Percentiles rank a stretch among this genome's conserved stretches.
Evolutionary conservation across 2,797 vertebrate species (phyloP).

Genomic region (Anguilla pacifica): DNA sequence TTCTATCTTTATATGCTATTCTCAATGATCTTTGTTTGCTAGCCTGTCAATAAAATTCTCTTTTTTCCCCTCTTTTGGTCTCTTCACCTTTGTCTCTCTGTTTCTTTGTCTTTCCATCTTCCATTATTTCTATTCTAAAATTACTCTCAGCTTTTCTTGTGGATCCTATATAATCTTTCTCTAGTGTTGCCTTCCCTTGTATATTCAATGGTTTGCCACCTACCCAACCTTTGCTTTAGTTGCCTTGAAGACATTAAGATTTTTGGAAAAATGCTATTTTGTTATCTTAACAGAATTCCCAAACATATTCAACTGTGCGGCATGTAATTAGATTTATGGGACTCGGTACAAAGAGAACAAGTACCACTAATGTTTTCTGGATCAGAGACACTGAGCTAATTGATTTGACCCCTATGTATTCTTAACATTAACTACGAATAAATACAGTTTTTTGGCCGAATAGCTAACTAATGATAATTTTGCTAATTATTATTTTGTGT

Average conservation of each 20-base stretch:
- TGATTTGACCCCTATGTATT: background rate
- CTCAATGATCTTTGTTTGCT: conserved; percentile 17
- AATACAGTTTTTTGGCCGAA: background rate
- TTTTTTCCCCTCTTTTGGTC: conserved; percentile 13
- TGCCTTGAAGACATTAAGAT: background rate
- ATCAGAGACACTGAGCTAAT: background rate
- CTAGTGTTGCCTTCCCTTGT: background rate
- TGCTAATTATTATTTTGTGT: background rate
- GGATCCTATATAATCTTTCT: background rate
- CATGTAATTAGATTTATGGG: background rate
- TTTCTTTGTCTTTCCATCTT: background rate
- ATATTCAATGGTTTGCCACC: background rate
- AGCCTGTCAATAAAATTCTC: conserved; percentile 36
- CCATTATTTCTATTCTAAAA: background rate
- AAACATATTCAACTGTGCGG: background rate
- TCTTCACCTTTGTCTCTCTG: conserved; percentile 18
- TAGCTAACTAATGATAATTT: background rate
- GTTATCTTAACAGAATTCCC: background rate
- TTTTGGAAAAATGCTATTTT: background rate
- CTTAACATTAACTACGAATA: background rate
- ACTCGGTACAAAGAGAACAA: background rate
- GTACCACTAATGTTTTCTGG: background rate
- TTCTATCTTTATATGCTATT: conserved; percentile 10
- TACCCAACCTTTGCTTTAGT: conserved; percentile 5
- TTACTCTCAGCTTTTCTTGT: background rate